Evolutionary conservation across 2,113 vertebrate species (phyloP).

Genomic region (Melanerpes formicivorus): DNA sequence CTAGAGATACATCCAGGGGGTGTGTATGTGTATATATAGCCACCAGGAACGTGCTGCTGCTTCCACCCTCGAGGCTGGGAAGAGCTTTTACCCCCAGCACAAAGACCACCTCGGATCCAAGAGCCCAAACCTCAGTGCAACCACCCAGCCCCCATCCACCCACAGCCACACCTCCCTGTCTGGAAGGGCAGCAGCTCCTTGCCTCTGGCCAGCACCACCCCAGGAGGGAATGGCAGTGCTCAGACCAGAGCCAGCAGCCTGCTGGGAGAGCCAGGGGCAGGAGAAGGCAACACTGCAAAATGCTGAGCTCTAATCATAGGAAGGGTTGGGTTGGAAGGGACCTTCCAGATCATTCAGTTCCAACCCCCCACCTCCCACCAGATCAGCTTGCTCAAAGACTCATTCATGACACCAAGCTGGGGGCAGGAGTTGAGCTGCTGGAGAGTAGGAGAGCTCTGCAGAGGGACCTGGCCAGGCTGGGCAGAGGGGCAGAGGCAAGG

Average conservation of each 20-base stretch:
- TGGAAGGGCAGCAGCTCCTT: accelerated
- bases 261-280: background rate
- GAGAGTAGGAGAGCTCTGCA: too few relatives aligned
- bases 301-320: background rate
- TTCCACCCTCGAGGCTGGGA: background rate
- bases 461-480: too few relatives aligned
- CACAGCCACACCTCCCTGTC: background rate
- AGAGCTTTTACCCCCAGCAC: accelerated
- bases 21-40: background rate
- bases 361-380: too few relatives aligned
- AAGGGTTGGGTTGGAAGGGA: too few relatives aligned
- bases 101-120: background rate
- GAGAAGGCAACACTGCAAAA: background rate
- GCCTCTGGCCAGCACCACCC: background rate
- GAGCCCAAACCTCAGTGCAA: background rate
- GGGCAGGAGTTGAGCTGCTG: too few relatives aligned
- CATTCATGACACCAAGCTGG: too few relatives aligned
- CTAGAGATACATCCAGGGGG: background rate
- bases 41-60: background rate
- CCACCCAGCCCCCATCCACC: accelerated
- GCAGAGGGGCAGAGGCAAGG: too few relatives aligned
- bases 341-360: too few relatives aligned
- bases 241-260: background rate
- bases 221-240: background rate
- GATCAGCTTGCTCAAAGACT: too few relatives aligned